Evolutionary conservation across 2,113 vertebrate genomes (phyloP).

Genomic region (Morone chrysops): DNA sequence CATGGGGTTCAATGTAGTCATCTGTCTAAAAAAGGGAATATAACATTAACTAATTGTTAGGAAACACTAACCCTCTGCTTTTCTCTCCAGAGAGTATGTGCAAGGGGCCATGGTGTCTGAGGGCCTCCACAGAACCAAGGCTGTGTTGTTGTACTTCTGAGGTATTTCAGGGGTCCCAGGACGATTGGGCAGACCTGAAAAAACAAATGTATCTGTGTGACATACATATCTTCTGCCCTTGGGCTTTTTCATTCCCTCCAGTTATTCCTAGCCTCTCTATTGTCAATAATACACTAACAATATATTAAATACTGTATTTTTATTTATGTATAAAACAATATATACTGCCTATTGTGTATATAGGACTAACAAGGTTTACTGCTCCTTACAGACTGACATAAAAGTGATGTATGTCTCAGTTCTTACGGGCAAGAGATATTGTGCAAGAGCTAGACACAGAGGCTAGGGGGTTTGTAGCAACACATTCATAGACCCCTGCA

Average conservation of each 20-base stretch:
- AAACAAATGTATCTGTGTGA: conserved; percentile 9
- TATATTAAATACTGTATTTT: not conserved
- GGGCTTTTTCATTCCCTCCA: not conserved
- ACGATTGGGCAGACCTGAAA: conserved; percentile 89
- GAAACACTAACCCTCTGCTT: conserved; percentile 86
- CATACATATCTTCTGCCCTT: not conserved
- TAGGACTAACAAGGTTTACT: not conserved
- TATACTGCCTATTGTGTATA: not conserved
- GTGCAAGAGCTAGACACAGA: conserved; percentile 92
- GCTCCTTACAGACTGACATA: not conserved
- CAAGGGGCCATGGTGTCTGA: conserved; percentile 92
- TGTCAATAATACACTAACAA: not conserved
- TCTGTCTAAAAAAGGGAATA: not conserved
- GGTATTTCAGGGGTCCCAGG: conserved; percentile 95
- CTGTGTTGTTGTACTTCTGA: conserved; percentile 95
- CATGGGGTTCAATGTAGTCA: not conserved
- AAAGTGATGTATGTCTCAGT: not conserved
- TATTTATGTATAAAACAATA: not conserved
- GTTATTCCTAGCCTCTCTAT: not conserved
- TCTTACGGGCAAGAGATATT: conserved; percentile 93
- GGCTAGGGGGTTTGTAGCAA: conserved; percentile 91
- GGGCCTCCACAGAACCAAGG: conserved; percentile 95
- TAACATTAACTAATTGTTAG: not conserved
- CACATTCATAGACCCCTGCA: conserved; percentile 94
- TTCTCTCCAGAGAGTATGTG: conserved; percentile 92